Base-by-base conservation (phyloP, 2,113 vertebrate genomes). In the Campylomormyrus tamandua region DNA sequence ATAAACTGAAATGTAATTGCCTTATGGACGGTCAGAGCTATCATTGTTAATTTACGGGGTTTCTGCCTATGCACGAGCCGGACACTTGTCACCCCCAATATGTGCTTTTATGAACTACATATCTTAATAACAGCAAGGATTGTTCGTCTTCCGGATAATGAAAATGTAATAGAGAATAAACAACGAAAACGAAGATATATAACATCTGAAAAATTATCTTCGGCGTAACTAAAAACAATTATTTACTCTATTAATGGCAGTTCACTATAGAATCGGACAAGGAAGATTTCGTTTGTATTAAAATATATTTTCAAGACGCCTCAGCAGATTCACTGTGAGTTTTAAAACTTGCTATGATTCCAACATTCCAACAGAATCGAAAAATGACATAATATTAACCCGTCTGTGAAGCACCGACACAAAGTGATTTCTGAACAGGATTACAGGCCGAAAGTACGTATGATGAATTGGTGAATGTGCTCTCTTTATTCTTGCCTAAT, bases 101-200 rank as follows among this genome's bases (percentile, higher is more conserved):
- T 89, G 87, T 53, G 86, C 35, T 62, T 91, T 62, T 88, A 13
- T 70, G n/a, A 70, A 70, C 62, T 70, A 31, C 62, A 70, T 70
- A 31, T 31, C 62, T 70, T 10, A 70, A 70, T 70, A 27, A 70
- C 6, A 70, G 62, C 62, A 70, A 31, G n/a, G n/a, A 70, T 70
- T 27, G 10, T 70, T 13, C 62, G 62, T 70, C 62, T 31, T 70
- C 62, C n/a, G 27, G n/a, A 4, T 70, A 70, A 31, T 70, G 62
- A 70, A 80, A 42, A 80, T 80, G 1, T 42, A 80, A 42, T 42
- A 19, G 74, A 42, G 35, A 80, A 42, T 80, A 42, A 80, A 80
- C 31, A 80, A 19, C 2, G 39, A 80, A 80, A 80, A 80, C 39
- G 31, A 80, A 80, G 74, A 80, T 39, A 80, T 80, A 80, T 80